These are phyloP conservation scores for Scleropages formosus DNA, from an alignment of 2,797 vertebrate genomes.

Conservation along the genomic window DNA sequence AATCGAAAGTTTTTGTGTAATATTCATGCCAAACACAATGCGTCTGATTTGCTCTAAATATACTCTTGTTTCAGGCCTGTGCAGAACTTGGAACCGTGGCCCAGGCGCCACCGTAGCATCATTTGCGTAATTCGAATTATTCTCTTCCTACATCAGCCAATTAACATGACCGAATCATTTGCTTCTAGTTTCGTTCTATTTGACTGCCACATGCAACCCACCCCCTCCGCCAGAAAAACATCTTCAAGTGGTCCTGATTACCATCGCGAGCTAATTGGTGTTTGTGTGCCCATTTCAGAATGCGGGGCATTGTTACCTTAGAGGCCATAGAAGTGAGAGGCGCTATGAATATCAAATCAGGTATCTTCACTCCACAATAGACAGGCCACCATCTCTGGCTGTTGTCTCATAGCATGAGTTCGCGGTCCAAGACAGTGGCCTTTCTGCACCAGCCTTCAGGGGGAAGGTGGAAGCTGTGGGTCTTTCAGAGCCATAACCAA, in stretches of 20 bases:
- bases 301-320: slow-evolving; percentile 24
- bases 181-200: slow-evolving; percentile 21
- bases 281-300: slow-evolving; percentile 27
- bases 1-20: slow-evolving; percentile 33
- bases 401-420: neutral
- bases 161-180: slow-evolving; percentile 32
- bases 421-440: neutral
- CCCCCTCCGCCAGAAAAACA: neutral
- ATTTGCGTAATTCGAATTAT: slow-evolving; percentile 15
- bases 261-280: slow-evolving; percentile 25
- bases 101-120: slow-evolving; percentile 2
- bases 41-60: slow-evolving; percentile 35
- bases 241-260: slow-evolving; percentile 28
- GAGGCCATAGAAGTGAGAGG: slow-evolving; percentile 4
- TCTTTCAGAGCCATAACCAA: neutral
- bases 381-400: neutral
- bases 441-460: neutral
- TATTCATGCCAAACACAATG: slow-evolving; percentile 33
- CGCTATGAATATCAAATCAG: slow-evolving; percentile 22
- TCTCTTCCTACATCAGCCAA: slow-evolving; percentile 14
- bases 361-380: neutral
- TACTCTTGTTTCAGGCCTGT: neutral
- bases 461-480: neutral
- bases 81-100: slow-evolving; percentile 23
- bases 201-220: neutral